Base-by-base conservation (phyloP, 2,113 vertebrate species). In the human region DNA sequence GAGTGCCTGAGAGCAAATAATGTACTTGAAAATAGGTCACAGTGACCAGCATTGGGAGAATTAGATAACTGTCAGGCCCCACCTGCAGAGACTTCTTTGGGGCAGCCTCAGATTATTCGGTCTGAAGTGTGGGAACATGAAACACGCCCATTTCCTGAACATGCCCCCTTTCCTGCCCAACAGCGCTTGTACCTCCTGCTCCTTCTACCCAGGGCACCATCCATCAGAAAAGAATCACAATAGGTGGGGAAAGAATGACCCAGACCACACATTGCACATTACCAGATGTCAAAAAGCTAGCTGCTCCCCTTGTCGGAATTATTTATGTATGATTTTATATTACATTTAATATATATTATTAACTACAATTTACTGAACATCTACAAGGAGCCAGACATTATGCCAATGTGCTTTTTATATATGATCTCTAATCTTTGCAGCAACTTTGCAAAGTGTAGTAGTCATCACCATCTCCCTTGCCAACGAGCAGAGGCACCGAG, bases 11-110 rank as follows among this genome's bases (percentile, higher is more conserved):
- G 13, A 85, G 27, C 50, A 87, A 78, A 85, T 32, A 45, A 80
- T n/a, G 50, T 22, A 75, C 57, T 61, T 92, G 87, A 90, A 98
- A 97, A 52, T 61, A 73, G 97, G 97, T 79, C 90, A 61, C 45
- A 18, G 38, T 3, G 76, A 90, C 89, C 20, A 45, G 87, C 40
- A 83, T 0, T 8, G 78, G 73, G 43, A 90, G 80, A 72, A 20
- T 38, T 8, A 78, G 57, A 18, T 70, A 84, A 57, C 13, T 8
- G 25, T 16, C 35, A 18, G 68, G 76, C 14, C 40, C 14, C 16
- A 73, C 38, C 75, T 20, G 45, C n/a, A 7, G 79, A 16, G 23
- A 40, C 45, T 50, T 78, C 66, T 92, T 18, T 32, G 66, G 40
- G 45, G 17, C 18, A 48, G 79, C 18, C 81, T 83, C 45, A 2